A percentile compares a stretch with the other conserved stretches of the same genome.
Evolutionary conservation across 2,113 vertebrate species (phyloP).

Genomic region (Oenanthe oenanthe): DNA sequence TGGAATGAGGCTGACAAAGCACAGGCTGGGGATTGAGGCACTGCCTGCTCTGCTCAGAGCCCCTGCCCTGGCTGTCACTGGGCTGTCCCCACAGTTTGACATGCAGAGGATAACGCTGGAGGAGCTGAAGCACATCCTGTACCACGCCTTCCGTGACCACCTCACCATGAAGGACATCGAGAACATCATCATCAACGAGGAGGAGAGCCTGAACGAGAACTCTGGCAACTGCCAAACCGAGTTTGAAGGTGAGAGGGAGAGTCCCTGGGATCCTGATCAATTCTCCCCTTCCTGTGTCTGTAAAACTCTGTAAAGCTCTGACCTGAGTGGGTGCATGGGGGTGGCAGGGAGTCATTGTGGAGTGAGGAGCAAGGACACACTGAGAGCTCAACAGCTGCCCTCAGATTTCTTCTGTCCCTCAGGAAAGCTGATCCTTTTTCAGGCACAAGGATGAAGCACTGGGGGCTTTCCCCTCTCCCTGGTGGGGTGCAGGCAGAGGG

Average conservation of each 20-base stretch:
- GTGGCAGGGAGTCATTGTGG: neutral
- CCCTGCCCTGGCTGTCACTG: neutral
- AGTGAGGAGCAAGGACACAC: neutral
- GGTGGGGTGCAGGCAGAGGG: neutral
- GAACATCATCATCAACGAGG: constrained; percentile 98
- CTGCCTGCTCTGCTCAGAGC: neutral
- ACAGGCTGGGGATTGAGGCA: rapidly evolving
- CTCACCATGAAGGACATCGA: constrained; percentile 99
- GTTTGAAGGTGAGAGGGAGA: constrained; percentile 89
- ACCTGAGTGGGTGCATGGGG: rapidly evolving
- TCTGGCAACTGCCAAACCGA: constrained; percentile 95
- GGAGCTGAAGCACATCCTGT: constrained; percentile 97
- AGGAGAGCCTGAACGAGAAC: constrained; percentile 96
- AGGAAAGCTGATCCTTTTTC: neutral
- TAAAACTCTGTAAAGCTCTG: neutral
- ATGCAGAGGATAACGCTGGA: constrained; percentile 98
- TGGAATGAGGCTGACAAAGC: neutral
- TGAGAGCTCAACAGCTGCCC: neutral
- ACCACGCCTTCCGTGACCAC: constrained; percentile 97
- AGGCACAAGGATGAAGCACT: neutral
- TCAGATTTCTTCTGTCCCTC: neutral
- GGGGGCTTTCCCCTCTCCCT: neutral
- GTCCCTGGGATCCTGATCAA: neutral
- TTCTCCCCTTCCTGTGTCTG: neutral
- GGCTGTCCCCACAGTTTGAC: constrained; percentile 85